Evolutionary conservation across 2,113 vertebrate species (phyloP), one percentile per base, ranked within the genome.

Genomic region (Dendropsophus ebraccatus): DNA sequence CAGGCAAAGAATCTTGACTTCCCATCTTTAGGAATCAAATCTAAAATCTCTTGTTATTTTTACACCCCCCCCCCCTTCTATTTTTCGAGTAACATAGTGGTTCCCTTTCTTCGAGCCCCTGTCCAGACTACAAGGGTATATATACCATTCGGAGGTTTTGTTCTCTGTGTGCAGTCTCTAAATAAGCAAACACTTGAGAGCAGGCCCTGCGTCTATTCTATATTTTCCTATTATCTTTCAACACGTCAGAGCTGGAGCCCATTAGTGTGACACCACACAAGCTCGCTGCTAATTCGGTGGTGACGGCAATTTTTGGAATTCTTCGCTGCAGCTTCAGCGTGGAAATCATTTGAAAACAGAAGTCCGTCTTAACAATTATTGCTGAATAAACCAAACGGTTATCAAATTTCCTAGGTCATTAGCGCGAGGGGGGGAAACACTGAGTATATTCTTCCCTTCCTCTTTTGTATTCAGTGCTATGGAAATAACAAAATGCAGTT

Each of bases 401-500:
- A 91, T 87, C 72, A 92, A 87, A 88, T 89, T 87, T 88, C 86
- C 88, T 83, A 87, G 75, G 85, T 88, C 90, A 87, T 91, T 92
- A 93, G 82, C 88, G n/a, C n/a, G n/a, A n/a, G n/a, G n/a, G n/a
- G 67, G 89, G n/a, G 90, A 88, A 87, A 89, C 87, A 89, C 84
- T 91, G 79, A 77, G 88, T 88, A 41, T 86, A 56, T 91, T 91
- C 88, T 87, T 67, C 67, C 76, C 91, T 89, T 88, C 84, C 58
- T 90, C 89, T 78, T 87, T 90, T 92, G 77, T 89, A 67, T 85
- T 91, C 25, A 62, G 19, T 81, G 82, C 84, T 89, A 90, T 91
- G 25, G 84, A 91, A 87, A 91, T 91, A 88, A 52, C 91, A 74
- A 91, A 93, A 93, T 89, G 88, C 60, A 93, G 4, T 90, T 91